These are phyloP conservation scores for Zapornia atra DNA, from an alignment of 2,113 vertebrate species.

Conservation along the genomic window DNA sequence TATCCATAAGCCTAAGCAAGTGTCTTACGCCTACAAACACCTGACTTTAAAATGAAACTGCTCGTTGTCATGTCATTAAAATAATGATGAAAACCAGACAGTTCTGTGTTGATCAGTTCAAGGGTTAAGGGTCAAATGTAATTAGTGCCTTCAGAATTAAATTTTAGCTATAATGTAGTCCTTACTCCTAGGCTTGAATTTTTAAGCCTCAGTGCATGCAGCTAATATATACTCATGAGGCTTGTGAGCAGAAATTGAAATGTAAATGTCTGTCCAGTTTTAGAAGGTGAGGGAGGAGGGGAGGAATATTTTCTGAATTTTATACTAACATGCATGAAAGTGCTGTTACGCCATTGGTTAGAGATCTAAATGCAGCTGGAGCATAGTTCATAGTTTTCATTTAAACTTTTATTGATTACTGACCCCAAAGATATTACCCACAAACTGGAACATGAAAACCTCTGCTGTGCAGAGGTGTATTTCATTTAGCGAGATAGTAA, in stretches of 20 bases:
- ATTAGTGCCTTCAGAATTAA: background rate
- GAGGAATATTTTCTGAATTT: background rate
- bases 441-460: background rate
- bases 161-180: background rate
- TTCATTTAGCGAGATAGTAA: background rate
- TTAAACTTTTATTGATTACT: constrained; percentile 32
- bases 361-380: background rate
- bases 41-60: background rate
- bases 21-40: background rate
- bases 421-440: background rate
- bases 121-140: background rate
- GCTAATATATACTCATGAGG: background rate
- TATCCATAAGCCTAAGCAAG: background rate
- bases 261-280: background rate
- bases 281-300: background rate
- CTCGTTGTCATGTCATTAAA: background rate
- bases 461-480: background rate
- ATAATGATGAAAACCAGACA: background rate
- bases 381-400: background rate
- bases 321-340: background rate
- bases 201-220: background rate
- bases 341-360: background rate
- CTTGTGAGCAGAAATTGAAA: background rate
- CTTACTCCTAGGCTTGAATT: background rate
- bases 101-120: background rate